Percentiles rank a stretch among this genome's conserved stretches.
phyloP scores from a whole-genome alignment of 2,888 invertebrate genomes.

The Tetrapedia diversipes region DNA sequence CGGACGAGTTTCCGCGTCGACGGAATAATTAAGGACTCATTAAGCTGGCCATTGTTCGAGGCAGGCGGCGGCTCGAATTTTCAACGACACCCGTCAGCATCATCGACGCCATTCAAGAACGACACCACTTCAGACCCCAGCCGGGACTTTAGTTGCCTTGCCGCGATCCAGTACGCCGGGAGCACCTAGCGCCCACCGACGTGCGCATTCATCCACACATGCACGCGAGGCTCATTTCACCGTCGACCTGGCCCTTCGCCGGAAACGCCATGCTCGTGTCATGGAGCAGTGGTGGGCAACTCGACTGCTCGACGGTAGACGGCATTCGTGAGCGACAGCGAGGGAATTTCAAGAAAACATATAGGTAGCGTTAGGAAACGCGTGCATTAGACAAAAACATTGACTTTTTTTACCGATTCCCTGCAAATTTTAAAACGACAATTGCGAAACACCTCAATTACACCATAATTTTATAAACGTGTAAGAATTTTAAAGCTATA shows the following conservation, averaged over 20 bases:
- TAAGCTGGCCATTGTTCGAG: constrained; percentile 37
- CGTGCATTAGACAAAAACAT: too few species aligned
- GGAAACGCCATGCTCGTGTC: constrained; percentile 44
- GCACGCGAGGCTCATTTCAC: constrained; percentile 72
- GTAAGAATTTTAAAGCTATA: too few species aligned
- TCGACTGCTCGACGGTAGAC: too few species aligned
- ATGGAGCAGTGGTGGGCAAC: too few species aligned
- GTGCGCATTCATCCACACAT: constrained; percentile 45
- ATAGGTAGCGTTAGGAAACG: too few species aligned
- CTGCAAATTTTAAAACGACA: too few species aligned
- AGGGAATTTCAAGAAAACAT: too few species aligned
- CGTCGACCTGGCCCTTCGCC: constrained; percentile 8
- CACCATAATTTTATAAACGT: too few species aligned
- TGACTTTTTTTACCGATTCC: too few species aligned
- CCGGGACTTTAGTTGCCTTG: constrained; percentile 68
- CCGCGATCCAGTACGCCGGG: constrained; percentile 78
- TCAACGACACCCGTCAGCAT: constrained; percentile 49
- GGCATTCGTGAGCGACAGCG: too few species aligned
- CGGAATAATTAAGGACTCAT: constrained; percentile 47
- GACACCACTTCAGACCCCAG: constrained; percentile 44
- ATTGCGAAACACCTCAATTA: too few species aligned
- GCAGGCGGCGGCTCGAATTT: constrained; percentile 41
- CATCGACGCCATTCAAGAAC: constrained; percentile 61
- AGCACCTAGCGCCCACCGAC: constrained; percentile 58
- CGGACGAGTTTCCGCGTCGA: constrained; percentile 27